Evolutionary conservation across 2,797 vertebrate genomes (phyloP).

Genomic region (Gymnodraco acuticeps): DNA sequence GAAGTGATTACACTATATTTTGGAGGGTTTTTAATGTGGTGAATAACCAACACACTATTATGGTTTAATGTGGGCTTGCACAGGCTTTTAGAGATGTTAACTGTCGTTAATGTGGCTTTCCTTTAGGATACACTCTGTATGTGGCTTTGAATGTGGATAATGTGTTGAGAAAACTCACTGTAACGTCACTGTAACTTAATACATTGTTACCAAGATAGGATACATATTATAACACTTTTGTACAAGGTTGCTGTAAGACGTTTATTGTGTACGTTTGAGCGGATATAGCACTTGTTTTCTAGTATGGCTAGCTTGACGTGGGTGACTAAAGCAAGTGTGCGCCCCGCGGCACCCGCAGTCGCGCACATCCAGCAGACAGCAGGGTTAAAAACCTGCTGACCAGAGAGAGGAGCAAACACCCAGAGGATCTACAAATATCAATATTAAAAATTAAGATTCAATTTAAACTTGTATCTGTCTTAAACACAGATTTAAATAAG

Average conservation of each 20-base stretch:
- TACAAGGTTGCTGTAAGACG: neutral
- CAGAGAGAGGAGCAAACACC: conserved; percentile 1
- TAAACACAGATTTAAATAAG: neutral
- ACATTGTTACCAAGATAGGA: neutral
- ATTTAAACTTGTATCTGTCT: neutral
- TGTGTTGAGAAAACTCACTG: neutral
- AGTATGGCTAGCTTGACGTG: neutral
- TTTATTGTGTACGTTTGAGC: conserved; percentile 60
- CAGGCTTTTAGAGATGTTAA: neutral
- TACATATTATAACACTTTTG: neutral
- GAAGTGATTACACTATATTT: neutral
- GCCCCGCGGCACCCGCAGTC: conserved; percentile 21
- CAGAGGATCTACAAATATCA: conserved; percentile 3
- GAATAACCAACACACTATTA: neutral
- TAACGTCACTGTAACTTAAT: neutral
- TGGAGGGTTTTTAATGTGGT: neutral
- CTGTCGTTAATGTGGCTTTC: neutral
- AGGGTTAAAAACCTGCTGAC: neutral
- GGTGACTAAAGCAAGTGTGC: conserved; percentile 56
- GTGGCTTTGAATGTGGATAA: neutral
- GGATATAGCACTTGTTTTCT: conserved; percentile 35
- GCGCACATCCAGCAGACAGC: conserved; percentile 42
- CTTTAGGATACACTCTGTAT: neutral
- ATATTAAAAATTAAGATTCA: neutral
- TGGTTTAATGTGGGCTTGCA: neutral